Conservation (phyloP, 2,113 vertebrate genomes). For the Seriola quinqueradiata region DNA sequence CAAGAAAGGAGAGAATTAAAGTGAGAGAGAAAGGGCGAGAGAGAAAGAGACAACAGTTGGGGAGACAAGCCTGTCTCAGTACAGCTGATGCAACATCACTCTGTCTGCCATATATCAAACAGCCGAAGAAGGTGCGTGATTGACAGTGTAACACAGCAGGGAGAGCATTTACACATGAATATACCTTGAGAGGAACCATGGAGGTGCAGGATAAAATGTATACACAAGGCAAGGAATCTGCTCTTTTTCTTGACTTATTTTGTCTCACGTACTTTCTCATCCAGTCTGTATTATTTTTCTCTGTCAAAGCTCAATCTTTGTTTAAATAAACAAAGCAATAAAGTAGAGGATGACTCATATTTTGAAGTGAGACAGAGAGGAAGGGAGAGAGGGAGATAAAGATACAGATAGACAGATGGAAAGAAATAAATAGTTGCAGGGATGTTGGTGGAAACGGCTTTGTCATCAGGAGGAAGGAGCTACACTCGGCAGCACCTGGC, state of each 20-base stretch:
- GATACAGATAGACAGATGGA: slow-evolving; percentile 5
- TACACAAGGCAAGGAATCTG: not conserved
- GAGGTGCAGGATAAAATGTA: not conserved
- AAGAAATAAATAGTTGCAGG: slow-evolving; percentile 20
- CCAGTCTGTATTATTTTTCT: not conserved
- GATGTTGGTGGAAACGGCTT: not conserved
- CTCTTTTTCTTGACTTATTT: not conserved
- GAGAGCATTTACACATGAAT: not conserved
- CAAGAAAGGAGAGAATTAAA: not conserved
- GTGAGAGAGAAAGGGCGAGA: not conserved
- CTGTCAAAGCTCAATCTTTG: not conserved
- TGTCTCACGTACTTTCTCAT: not conserved
- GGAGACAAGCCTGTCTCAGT: not conserved
- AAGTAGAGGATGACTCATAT: slow-evolving; percentile 1
- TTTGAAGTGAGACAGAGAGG: not conserved
- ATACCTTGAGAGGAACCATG: not conserved
- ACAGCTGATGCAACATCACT: slow-evolving; percentile 20
- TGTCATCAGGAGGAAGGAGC: slow-evolving; percentile 17
- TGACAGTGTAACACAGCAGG: slow-evolving; percentile 19
- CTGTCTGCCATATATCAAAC: slow-evolving; percentile 19
- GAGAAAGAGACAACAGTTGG: not conserved
- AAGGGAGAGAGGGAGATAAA: not conserved
- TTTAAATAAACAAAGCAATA: not conserved
- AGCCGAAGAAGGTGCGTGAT: not conserved
- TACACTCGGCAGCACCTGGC: slow-evolving; percentile 18